Percentiles rank a stretch among this genome's conserved stretches.
Conservation (phyloP, 30 jellyfish, hydroid and myxozoan genomes). For the Chironex yamaguchii region DNA sequence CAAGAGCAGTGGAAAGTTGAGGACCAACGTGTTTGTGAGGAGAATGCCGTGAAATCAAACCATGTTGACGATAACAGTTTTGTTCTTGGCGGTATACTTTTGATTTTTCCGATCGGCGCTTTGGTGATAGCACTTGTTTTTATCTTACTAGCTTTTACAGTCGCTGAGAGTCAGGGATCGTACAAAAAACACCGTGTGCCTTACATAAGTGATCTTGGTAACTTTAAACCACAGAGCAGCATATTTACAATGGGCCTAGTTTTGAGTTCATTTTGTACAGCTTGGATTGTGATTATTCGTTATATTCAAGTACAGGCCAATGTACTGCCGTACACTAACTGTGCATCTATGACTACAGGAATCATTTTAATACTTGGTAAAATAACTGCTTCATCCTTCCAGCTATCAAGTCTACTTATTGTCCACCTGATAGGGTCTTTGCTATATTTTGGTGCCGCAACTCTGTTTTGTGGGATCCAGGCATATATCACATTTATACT, state of each 20-base stretch:
- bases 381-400: constrained; percentile 40
- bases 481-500: constrained; percentile 7
- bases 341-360: constrained; percentile 19
- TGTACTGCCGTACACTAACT: constrained; percentile 1
- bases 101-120: neutral
- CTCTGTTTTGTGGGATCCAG: constrained; percentile 36
- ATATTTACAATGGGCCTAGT: constrained; percentile 43
- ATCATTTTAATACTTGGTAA: constrained; percentile 13
- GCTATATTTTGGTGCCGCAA: constrained; percentile 28
- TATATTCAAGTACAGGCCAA: constrained; percentile 28
- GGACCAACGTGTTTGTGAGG: neutral
- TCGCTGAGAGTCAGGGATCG: neutral
- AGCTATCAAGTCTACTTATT: constrained; percentile 30
- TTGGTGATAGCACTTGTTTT: neutral
- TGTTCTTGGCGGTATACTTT: neutral
- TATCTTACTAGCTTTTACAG: constrained; percentile 7
- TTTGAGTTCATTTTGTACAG: constrained; percentile 29
- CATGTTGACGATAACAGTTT: neutral
- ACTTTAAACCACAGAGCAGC: constrained; percentile 60
- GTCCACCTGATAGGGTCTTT: constrained; percentile 47
- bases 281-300: constrained; percentile 12
- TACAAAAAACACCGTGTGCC: neutral
- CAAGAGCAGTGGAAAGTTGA: neutral
- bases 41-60: neutral
- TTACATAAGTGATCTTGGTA: constrained; percentile 56